Evolutionary conservation across 2,113 vertebrate species (phyloP).

Genomic region (Sceloporus undulatus): DNA sequence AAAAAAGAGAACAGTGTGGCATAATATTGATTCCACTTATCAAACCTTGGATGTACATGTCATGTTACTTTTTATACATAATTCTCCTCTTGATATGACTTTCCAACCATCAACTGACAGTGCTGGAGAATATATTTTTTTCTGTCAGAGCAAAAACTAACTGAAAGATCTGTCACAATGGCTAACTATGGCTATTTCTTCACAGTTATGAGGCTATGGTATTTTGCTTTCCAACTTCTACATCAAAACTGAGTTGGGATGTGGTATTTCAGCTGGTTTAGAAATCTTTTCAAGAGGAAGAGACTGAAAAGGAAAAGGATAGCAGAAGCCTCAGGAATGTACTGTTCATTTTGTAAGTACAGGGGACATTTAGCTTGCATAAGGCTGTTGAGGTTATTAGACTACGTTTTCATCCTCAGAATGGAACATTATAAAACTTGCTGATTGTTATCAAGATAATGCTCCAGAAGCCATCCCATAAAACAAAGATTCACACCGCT

Average conservation of each 20-base stretch:
- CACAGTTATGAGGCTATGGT: background rate
- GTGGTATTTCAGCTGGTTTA: background rate
- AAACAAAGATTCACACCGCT: background rate
- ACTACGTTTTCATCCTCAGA: background rate
- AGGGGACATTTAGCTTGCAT: background rate
- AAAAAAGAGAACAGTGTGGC: background rate
- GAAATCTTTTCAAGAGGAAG: background rate
- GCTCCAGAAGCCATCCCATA: background rate
- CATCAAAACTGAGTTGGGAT: background rate
- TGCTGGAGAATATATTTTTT: background rate
- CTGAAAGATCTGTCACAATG: conserved; percentile 12
- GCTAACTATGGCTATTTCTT: background rate
- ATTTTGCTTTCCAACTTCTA: background rate
- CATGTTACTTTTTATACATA: background rate
- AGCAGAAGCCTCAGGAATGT: background rate
- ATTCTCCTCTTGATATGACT: background rate
- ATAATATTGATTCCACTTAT: background rate
- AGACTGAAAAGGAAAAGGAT: background rate
- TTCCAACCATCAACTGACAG: background rate
- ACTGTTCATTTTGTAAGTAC: background rate
- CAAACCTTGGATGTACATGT: background rate
- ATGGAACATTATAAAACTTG: background rate
- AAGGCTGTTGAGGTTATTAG: background rate
- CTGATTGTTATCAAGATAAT: background rate
- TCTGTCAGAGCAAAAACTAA: background rate